Evolutionary conservation across 2,888 invertebrate species (phyloP), one percentile per base, ranked within the genome.

Genomic region (Embidobia sp.): DNA sequence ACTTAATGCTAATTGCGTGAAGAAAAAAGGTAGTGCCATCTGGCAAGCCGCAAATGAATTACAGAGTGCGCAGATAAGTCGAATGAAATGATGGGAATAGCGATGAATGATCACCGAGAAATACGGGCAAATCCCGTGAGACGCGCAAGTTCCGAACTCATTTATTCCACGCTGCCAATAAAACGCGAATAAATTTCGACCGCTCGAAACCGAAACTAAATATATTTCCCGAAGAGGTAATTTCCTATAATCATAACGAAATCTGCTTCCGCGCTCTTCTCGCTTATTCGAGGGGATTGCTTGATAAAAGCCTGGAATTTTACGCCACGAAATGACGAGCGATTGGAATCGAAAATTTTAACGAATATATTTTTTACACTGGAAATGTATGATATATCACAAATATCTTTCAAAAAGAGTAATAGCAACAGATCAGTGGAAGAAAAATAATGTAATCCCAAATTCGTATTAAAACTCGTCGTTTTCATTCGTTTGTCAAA

Each of bases 111-210:
- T 70, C 61, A 42, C 4, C 11, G 29, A 40, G 55, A 55, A 51
- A 29, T 57, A 57, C 40, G 29, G 19, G 10, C 46, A 37, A 63
- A 72, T 72, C 63, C 66, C 51, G 27, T n/a, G 55, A 63, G 72
- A 37, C 61, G 31, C 48, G 37, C 42, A 46, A 61, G 51, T 63
- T 55, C 80, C 79, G 81, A 78, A 82, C 82, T 82, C 86, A 80
- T 87, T 86, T 83, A 86, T 85, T 81, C 78, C 66, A 64, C 37
- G 61, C 83, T 86, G 86, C 82, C 87, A 85, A 87, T 87, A 85
- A 84, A 85, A 81, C 77, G 79, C 78, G 82, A 85, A 87, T 87
- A 84, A 85, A 87, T 86, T 85, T 80, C 74, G 73, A 48, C 61
- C 77, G 77, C 69, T 80, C 80, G 79, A 73, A 78, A 72, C 59